phyloP scores from a whole-genome alignment of 2,113 vertebrate species.

The Chaetops frenatus region DNA sequence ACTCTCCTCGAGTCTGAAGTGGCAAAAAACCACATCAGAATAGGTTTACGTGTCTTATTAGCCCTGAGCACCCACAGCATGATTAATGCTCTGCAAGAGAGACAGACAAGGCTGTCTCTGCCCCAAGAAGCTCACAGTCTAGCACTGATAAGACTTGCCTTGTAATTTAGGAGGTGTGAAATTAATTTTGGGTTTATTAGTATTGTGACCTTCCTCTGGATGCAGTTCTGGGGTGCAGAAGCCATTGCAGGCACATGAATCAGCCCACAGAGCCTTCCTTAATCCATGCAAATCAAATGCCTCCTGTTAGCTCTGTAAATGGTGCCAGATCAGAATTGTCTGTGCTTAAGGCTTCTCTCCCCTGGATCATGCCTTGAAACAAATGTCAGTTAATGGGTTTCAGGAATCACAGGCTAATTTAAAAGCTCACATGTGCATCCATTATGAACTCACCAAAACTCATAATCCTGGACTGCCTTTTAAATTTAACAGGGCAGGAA shows the following conservation, averaged over 20 bases:
- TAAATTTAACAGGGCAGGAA: not conserved
- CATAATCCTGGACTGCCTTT: not conserved
- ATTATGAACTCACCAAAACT: not conserved
- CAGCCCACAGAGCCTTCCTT: not conserved
- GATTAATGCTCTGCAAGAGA: slow-evolving; percentile 30
- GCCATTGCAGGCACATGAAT: not conserved
- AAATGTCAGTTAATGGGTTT: not conserved
- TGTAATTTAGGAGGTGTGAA: slow-evolving; percentile 9
- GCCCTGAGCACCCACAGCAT: not conserved
- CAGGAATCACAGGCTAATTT: not conserved
- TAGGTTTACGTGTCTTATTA: slow-evolving; percentile 17
- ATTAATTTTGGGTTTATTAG: slow-evolving; percentile 21
- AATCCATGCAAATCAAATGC: not conserved
- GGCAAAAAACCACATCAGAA: slow-evolving; percentile 29
- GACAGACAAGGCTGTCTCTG: not conserved
- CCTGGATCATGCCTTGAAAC: not conserved
- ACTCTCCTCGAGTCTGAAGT: not conserved
- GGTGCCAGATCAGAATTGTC: not conserved
- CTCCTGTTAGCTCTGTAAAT: not conserved
- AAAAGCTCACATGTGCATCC: not conserved
- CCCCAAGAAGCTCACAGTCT: not conserved
- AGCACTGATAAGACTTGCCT: not conserved
- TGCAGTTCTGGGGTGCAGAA: not conserved
- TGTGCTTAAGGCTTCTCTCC: not conserved
- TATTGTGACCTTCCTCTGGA: not conserved